phyloP scores from a whole-genome alignment of 2,113 vertebrate genomes.

The Chinchilla lanigera region DNA sequence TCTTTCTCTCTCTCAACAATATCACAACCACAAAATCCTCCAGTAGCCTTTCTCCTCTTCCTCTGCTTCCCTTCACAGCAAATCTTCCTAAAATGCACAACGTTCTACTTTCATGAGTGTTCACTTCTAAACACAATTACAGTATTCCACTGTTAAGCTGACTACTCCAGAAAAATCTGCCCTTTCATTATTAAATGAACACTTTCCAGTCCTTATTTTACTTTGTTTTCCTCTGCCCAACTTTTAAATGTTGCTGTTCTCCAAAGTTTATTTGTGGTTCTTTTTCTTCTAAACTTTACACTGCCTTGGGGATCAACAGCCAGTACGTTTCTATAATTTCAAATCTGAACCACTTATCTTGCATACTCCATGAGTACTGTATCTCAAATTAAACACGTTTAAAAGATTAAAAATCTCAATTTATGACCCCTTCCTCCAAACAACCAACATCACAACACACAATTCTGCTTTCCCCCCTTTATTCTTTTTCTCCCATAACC shows the following conservation, averaged over 20 bases:
- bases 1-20: neutral
- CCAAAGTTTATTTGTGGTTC: neutral
- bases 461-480: neutral
- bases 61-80: neutral
- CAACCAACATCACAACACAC: neutral
- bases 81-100: neutral
- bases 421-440: neutral
- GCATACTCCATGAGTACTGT: neutral
- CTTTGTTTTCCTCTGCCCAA: neutral
- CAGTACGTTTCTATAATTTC: constrained; percentile 23
- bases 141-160: neutral
- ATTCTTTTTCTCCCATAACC: neutral
- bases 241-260: constrained; percentile 18
- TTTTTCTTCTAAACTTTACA: neutral
- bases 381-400: neutral
- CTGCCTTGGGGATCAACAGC: neutral
- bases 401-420: neutral
- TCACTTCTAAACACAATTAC: neutral
- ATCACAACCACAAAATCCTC: neutral
- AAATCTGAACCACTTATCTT: neutral
- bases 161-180: neutral
- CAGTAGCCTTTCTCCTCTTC: neutral
- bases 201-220: constrained; percentile 10
- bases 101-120: neutral
- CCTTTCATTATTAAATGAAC: neutral